Conservation (phyloP, 2,113 vertebrate species). For the Struthidea cinerea region DNA sequence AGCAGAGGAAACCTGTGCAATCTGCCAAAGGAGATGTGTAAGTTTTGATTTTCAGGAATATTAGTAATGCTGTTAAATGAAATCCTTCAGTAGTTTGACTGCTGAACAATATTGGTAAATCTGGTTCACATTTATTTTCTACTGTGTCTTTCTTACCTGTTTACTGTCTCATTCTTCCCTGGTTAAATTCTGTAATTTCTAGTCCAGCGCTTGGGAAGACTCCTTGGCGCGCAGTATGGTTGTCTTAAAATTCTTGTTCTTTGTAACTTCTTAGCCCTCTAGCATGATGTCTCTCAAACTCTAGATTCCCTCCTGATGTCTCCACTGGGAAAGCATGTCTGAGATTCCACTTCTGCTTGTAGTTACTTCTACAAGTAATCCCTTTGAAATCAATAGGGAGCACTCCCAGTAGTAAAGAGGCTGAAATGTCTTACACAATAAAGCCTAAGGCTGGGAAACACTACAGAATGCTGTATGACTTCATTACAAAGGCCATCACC, state of each 20-base stretch:
- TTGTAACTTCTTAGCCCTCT: background rate
- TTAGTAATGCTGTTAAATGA: background rate
- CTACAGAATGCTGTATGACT: background rate
- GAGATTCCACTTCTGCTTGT: background rate
- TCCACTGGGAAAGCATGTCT: background rate
- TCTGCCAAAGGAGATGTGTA: background rate
- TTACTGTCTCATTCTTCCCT: background rate
- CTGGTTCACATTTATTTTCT: background rate
- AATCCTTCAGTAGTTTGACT: background rate
- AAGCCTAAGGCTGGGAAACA: background rate
- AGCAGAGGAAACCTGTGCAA: background rate
- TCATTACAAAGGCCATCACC: background rate
- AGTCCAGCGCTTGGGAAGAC: background rate
- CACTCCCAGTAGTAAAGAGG: background rate
- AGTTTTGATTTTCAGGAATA: background rate
- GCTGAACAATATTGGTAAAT: background rate
- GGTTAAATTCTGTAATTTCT: background rate
- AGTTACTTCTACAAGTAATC: conserved; percentile 13
- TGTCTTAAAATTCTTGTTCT: background rate
- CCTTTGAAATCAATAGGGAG: conserved; percentile 42
- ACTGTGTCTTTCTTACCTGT: background rate
- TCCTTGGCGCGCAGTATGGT: background rate
- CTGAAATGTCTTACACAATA: conserved; percentile 2
- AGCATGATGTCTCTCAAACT: background rate
- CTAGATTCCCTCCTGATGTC: background rate